A percentile compares a stretch with the other conserved stretches of the same genome.
Evolutionary conservation across 2,888 invertebrate genomes (phyloP).

Genomic region (Frankliniella intonsa): DNA sequence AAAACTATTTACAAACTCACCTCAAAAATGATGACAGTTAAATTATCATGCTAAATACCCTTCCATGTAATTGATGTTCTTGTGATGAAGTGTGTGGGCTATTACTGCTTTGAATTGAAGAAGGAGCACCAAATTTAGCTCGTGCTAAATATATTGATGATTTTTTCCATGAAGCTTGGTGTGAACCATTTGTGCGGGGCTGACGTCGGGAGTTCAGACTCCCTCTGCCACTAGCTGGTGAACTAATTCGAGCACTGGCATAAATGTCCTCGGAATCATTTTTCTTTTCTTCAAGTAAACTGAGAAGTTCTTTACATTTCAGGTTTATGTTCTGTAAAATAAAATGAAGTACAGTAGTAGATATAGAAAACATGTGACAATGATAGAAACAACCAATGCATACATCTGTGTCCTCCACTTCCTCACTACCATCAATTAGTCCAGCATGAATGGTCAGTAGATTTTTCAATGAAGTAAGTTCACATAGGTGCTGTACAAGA

Average conservation of each 20-base stretch:
- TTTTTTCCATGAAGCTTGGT: background rate
- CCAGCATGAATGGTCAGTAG: background rate
- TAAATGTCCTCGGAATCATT: background rate
- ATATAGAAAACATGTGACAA: background rate
- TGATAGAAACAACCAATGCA: background rate
- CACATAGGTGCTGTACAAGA: background rate
- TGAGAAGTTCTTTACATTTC: background rate
- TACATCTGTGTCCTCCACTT: background rate
- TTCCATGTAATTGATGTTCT: background rate
- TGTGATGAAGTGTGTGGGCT: background rate
- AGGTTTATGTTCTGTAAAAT: background rate
- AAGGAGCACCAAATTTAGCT: background rate
- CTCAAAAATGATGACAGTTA: background rate
- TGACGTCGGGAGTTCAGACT: background rate
- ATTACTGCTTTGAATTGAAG: background rate
- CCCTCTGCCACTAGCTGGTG: background rate
- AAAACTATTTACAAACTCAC: background rate
- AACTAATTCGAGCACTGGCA: background rate
- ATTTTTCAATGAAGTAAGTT: background rate
- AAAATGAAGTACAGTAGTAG: background rate
- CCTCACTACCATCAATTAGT: background rate
- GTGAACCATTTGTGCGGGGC: background rate
- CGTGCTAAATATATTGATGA: background rate
- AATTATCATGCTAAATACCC: background rate
- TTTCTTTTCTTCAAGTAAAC: background rate